A percentile compares a stretch with the other conserved stretches of the same genome.
Evolutionary conservation across 2,113 vertebrate species (phyloP).

Genomic region (Sylvilagus bachmani): DNA sequence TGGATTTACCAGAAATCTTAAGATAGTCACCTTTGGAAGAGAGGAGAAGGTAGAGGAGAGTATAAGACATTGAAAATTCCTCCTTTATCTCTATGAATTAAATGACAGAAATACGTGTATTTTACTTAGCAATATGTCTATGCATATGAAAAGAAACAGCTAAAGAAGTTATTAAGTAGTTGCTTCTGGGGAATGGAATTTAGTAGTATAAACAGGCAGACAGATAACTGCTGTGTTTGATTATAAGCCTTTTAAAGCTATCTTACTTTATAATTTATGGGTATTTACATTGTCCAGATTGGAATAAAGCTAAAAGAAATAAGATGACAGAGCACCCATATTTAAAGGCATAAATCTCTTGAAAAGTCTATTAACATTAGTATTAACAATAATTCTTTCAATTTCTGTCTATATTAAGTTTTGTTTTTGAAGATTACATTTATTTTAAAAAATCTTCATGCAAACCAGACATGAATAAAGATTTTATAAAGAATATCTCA

Average conservation of each 20-base stretch:
- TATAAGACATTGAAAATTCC: background rate
- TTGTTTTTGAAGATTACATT: too few relatives aligned
- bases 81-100: background rate
- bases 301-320: conserved; percentile 39
- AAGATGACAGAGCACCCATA: background rate
- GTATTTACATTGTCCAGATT: conserved; percentile 16
- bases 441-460: too few relatives aligned
- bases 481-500: too few relatives aligned
- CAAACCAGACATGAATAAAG: too few relatives aligned
- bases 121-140: conserved; percentile 21
- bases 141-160: conserved; percentile 10
- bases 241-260: conserved; percentile 18
- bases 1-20: background rate
- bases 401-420: background rate
- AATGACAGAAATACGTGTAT: conserved; percentile 4
- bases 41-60: background rate
- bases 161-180: background rate
- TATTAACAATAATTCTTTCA: conserved; percentile 16
- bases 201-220: background rate
- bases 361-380: conserved; percentile 44
- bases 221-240: background rate
- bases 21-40: conserved; percentile 15
- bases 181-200: background rate
- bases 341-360: conserved; percentile 62
- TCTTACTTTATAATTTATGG: background rate